These are phyloP conservation scores for Sebastes steindachneri DNA, from an alignment of 2,797 vertebrate genomes.

Conservation along the genomic window DNA sequence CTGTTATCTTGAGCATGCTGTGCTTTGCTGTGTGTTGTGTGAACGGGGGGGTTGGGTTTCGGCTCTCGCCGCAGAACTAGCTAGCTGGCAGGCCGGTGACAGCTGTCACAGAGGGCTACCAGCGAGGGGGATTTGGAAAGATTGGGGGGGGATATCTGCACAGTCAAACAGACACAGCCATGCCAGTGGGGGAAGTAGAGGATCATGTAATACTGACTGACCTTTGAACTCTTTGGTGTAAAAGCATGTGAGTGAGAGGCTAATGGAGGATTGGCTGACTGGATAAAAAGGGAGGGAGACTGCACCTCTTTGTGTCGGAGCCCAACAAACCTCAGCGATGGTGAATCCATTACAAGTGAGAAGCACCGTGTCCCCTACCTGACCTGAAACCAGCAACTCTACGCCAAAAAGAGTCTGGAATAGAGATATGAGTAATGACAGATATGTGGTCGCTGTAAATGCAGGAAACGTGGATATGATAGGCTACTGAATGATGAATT, in stretches of 20 bases:
- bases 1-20: conserved; percentile 51
- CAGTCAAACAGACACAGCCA: conserved; percentile 35
- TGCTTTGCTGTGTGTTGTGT: conserved; percentile 29
- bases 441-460: conserved; percentile 70
- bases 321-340: conserved; percentile 70
- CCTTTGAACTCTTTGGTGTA: conserved; percentile 61
- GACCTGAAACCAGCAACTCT: conserved; percentile 71
- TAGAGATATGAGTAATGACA: conserved; percentile 73
- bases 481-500: conserved; percentile 72
- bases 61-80: conserved; percentile 15
- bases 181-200: conserved; percentile 47
- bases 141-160: conserved; percentile 18
- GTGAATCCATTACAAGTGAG: conserved; percentile 80
- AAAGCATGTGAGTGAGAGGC: conserved; percentile 48
- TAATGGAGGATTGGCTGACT: conserved; percentile 61
- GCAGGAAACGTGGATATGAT: conserved; percentile 71
- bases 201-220: conserved; percentile 62
- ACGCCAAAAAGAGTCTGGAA: conserved; percentile 71
- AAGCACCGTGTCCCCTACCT: conserved; percentile 71
- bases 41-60: conserved; percentile 42
- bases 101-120: conserved; percentile 54
- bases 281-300: conserved; percentile 55
- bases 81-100: conserved; percentile 43
- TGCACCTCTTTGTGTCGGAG: conserved; percentile 71
- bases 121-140: conserved; percentile 42